Evolutionary conservation across 2,888 invertebrate genomes (phyloP), one percentile per base, ranked within the genome.

Genomic region (Stenoptilia bipunctidactyla): DNA sequence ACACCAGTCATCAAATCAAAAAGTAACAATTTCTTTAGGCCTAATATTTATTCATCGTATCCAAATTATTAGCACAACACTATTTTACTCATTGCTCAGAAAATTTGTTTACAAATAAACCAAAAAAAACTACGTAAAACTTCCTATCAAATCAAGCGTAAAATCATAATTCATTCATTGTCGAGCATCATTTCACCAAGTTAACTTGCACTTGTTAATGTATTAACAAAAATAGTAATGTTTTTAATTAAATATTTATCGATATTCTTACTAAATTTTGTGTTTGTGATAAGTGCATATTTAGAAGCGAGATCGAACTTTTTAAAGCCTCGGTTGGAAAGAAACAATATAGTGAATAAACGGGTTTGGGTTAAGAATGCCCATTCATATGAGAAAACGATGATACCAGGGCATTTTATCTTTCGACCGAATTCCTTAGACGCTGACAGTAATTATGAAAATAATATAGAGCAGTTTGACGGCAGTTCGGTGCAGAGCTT

Each of bases 261-360:
- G 44, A 57, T 62, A 50, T 38, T 66, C n/a, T 33, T 61, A 1
- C 41, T 51, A 9, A 45, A 50, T 27, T 43, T 56, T 13, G 45
- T 43, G 1, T 10, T 49, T 1, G 45, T 55, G n/a, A 20, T 43
- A 0, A 42, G 55, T 2, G 46, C 47, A 2, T 63, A 46, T 35
- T 45, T 71, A 15, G 51, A 55, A 5, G 52, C 51, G 0, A 61
- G 66, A 40, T 13, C 48, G 0, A 62, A 61, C 33, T 62, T 46
- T 37, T 43, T 51, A 0, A 69, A 57, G 12, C 62, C 67, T 0
- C 64, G 54, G 27, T 40, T 65, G 10, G 74, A 79, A 10, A 50
- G 64, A n/a, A 74, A 67, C 39, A 80, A 70, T 34, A 51, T 73
- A 0, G 47, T 80, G 0, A 80, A 75, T 36, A 77, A 74, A 49